Evolutionary conservation across 1,140 invertebrate genomes (phyloP).

Genomic region (Meloidogyne exigua): DNA sequence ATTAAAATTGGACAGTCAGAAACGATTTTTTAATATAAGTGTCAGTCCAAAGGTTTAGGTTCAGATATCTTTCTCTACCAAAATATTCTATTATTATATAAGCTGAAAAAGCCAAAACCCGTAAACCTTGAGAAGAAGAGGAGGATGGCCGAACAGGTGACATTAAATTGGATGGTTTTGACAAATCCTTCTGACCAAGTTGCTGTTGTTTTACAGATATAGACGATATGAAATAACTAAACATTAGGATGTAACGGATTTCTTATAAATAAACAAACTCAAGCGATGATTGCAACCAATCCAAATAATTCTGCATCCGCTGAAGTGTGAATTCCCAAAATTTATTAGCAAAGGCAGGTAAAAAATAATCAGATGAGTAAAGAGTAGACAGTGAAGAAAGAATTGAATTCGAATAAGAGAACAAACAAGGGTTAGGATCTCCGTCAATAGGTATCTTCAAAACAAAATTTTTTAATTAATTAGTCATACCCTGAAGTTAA

Average conservation of each 20-base stretch:
- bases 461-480: neutral
- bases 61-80: too few relatives aligned
- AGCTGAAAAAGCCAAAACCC: too few relatives aligned
- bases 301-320: slow-evolving; percentile 30
- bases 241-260: slow-evolving; percentile 9
- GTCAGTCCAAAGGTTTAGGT: too few relatives aligned
- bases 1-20: too few relatives aligned
- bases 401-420: slow-evolving; percentile 34
- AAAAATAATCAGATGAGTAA: slow-evolving; percentile 33
- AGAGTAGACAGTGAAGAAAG: slow-evolving; percentile 33
- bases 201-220: neutral
- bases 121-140: slow-evolving; percentile 15
- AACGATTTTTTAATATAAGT: too few relatives aligned
- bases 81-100: too few relatives aligned
- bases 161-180: neutral
- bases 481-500: slow-evolving; percentile 15
- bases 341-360: slow-evolving; percentile 34
- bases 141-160: neutral
- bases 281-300: slow-evolving; percentile 33
- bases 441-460: neutral
- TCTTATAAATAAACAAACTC: slow-evolving; percentile 31
- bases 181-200: neutral
- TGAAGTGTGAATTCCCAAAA: slow-evolving; percentile 47
- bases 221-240: slow-evolving; percentile 32
- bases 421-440: slow-evolving; percentile 19